These are phyloP conservation scores for Eidolon helvum DNA, from an alignment of 2,113 vertebrate species.

Conservation along the genomic window DNA sequence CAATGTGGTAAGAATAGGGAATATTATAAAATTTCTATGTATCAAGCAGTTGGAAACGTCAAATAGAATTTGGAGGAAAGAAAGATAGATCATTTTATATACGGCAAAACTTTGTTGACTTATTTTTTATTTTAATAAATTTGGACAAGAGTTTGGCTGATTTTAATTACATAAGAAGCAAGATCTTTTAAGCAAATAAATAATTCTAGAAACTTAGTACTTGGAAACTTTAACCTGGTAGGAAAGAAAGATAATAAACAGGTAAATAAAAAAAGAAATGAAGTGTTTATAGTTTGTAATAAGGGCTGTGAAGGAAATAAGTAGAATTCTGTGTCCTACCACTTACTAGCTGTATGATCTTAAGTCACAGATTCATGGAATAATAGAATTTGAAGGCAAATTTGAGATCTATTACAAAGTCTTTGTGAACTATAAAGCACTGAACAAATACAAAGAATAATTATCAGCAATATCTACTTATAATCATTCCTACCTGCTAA, in stretches of 20 bases:
- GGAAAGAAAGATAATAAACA: neutral
- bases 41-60: neutral
- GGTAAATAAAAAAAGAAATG: neutral
- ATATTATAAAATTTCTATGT: slow-evolving; percentile 18
- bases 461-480: neutral
- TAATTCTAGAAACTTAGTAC: neutral
- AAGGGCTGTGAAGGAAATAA: neutral
- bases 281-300: neutral
- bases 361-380: neutral
- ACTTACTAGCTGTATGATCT: neutral
- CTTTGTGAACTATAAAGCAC: neutral
- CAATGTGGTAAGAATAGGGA: slow-evolving; percentile 2
- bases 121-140: neutral
- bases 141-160: slow-evolving; percentile 18
- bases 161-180: slow-evolving; percentile 1
- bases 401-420: neutral
- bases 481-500: neutral
- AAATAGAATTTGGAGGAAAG: neutral
- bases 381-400: neutral
- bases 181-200: slow-evolving; percentile 4
- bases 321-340: neutral
- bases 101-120: neutral
- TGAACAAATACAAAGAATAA: neutral
- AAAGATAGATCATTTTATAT: slow-evolving; percentile 12
- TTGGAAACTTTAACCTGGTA: neutral